Evolutionary conservation across 1,140 invertebrate species (phyloP).

Genomic region (Leptopilina clavipes): DNA sequence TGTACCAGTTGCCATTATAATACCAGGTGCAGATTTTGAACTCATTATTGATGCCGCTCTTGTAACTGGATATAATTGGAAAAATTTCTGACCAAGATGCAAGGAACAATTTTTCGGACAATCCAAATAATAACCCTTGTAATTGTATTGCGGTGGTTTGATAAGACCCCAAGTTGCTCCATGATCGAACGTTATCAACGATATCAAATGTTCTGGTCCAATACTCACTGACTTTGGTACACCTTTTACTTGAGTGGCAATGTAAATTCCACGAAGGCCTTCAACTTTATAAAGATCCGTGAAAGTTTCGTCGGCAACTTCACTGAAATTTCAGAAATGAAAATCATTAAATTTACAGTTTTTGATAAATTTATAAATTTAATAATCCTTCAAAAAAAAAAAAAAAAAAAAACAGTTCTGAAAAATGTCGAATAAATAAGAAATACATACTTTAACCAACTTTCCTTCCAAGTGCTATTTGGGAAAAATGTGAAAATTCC

Average conservation of each 20-base stretch:
- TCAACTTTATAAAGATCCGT: constrained; percentile 93
- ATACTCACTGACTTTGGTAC: constrained; percentile 75
- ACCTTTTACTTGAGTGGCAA: constrained; percentile 86
- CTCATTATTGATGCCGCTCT: constrained; percentile 88
- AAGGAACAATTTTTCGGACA: constrained; percentile 86
- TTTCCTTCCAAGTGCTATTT: constrained; percentile 84
- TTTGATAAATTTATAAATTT: no score
- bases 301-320: constrained; percentile 86
- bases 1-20: constrained; percentile 90
- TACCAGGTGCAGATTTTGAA: constrained; percentile 89
- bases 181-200: constrained; percentile 92
- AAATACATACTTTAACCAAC: constrained; percentile 85
- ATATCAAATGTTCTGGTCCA: constrained; percentile 83
- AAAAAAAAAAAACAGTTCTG: no score
- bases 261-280: constrained; percentile 91
- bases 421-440: no score
- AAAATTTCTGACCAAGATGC: constrained; percentile 90
- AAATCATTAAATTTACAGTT: neutral
- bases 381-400: no score
- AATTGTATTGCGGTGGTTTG: constrained; percentile 80
- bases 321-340: constrained; percentile 73
- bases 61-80: constrained; percentile 86
- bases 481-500: constrained; percentile 90
- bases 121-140: constrained; percentile 77
- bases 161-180: constrained; percentile 88